phyloP scores from a whole-genome alignment of 2,797 vertebrate genomes.

The Allobates femoralis region DNA sequence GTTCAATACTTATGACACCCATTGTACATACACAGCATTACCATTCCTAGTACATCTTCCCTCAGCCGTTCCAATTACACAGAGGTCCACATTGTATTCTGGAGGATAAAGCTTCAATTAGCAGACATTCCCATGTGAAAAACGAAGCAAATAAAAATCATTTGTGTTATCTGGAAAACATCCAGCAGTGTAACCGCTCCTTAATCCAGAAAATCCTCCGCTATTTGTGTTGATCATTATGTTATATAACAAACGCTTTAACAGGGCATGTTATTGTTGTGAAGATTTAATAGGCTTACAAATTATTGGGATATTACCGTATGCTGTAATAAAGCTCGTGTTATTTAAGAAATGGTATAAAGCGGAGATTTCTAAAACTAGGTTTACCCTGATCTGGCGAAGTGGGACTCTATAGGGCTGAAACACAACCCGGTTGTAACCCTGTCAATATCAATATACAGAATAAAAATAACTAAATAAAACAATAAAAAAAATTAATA shows the following conservation, averaged over 20 bases:
- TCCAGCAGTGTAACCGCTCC: constrained; percentile 2
- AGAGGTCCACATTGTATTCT: background rate
- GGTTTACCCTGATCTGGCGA: background rate
- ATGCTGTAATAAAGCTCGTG: background rate
- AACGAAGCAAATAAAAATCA: constrained; percentile 7
- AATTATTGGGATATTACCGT: constrained; percentile 9
- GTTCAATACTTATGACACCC: too few relatives aligned
- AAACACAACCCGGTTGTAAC: background rate
- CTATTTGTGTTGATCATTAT: background rate
- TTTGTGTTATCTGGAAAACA: background rate
- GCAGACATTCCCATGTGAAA: background rate
- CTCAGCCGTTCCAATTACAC: background rate
- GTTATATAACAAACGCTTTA: constrained; percentile 5
- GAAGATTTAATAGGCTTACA: constrained; percentile 3
- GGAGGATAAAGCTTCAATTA: background rate
- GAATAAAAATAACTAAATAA: too few relatives aligned
- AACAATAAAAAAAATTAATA: too few relatives aligned
- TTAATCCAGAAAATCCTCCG: constrained; percentile 6
- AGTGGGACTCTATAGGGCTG: background rate
- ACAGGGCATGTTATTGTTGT: background rate
- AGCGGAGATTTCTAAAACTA: background rate
- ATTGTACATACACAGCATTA: background rate
- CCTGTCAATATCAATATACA: too few relatives aligned
- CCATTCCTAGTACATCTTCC: background rate
- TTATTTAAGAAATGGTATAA: background rate